phyloP scores from a whole-genome alignment of 2,888 invertebrate species.

The Pilophorus perplexus region DNA sequence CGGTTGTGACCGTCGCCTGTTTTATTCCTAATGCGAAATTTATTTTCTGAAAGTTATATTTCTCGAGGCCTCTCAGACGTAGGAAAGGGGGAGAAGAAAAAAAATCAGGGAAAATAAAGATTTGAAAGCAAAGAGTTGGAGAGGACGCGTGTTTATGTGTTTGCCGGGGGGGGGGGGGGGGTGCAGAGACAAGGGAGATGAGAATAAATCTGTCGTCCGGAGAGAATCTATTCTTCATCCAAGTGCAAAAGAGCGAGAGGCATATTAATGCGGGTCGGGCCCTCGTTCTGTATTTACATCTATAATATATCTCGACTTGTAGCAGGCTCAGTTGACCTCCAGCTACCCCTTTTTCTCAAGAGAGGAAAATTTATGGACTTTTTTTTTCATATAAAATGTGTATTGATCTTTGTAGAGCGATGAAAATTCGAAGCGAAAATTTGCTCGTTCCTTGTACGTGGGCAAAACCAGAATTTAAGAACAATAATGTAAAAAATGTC shows the following conservation, averaged over 20 bases:
- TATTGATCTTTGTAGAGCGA: not conserved
- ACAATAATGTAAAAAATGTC: too few relatives aligned
- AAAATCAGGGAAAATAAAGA: too few relatives aligned
- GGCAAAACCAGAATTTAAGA: too few relatives aligned
- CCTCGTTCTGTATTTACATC: conserved; percentile 34
- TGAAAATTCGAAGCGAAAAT: not conserved
- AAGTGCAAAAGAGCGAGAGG: conserved; percentile 37
- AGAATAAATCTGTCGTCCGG: conserved; percentile 32
- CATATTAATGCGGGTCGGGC: conserved; percentile 33
- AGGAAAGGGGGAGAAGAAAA: too few relatives aligned
- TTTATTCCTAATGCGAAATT: too few relatives aligned
- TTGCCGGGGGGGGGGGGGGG: too few relatives aligned
- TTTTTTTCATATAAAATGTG: not conserved
- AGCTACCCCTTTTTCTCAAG: not conserved
- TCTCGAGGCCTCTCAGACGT: too few relatives aligned
- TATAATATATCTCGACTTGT: conserved; percentile 22
- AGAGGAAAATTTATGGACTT: not conserved
- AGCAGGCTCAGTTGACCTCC: conserved; percentile 16
- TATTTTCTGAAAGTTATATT: too few relatives aligned
- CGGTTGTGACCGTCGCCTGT: too few relatives aligned
- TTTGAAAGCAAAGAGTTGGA: too few relatives aligned
- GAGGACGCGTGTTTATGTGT: too few relatives aligned
- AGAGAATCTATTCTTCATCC: conserved; percentile 34
- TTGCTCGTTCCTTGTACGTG: too few relatives aligned
- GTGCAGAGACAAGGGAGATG: conserved; percentile 28